A percentile compares a stretch with the other conserved stretches of the same genome.
Evolutionary conservation across 2,888 invertebrate species (phyloP).

Genomic region (Thysanoteuthis rhombus): DNA sequence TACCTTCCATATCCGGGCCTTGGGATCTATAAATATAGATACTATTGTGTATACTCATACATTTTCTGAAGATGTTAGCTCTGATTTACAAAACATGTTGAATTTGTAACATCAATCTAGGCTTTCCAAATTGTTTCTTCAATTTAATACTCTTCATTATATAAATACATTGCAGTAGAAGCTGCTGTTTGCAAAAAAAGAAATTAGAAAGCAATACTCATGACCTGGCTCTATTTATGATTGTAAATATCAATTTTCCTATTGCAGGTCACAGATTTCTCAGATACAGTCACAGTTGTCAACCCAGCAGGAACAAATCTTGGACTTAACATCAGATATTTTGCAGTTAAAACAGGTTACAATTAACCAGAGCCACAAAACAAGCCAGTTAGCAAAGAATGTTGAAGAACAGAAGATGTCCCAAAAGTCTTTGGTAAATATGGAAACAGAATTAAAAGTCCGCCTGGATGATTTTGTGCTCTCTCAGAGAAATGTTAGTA

Average conservation of each 20-base stretch:
- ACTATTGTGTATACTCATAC: no score
- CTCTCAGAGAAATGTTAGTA: background rate
- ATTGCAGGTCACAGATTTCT: background rate
- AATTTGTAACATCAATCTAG: no score
- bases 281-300: constrained; percentile 16
- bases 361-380: background rate
- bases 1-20: no score
- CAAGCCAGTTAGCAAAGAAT: background rate
- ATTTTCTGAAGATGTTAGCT: no score
- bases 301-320: background rate
- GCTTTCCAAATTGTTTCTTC: no score
- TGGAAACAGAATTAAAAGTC: background rate
- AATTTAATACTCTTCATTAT: no score
- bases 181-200: no score
- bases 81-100: no score
- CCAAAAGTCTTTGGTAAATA: background rate
- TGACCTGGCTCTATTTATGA: background rate
- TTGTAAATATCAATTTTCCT: background rate
- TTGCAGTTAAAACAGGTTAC: background rate
- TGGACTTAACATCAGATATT: background rate
- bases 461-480: background rate
- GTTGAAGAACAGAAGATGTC: background rate
- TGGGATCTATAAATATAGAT: no score
- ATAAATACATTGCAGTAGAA: no score
- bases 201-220: background rate